Conservation (phyloP, 2,888 invertebrate genomes). For the Drosophila monieri region DNA sequence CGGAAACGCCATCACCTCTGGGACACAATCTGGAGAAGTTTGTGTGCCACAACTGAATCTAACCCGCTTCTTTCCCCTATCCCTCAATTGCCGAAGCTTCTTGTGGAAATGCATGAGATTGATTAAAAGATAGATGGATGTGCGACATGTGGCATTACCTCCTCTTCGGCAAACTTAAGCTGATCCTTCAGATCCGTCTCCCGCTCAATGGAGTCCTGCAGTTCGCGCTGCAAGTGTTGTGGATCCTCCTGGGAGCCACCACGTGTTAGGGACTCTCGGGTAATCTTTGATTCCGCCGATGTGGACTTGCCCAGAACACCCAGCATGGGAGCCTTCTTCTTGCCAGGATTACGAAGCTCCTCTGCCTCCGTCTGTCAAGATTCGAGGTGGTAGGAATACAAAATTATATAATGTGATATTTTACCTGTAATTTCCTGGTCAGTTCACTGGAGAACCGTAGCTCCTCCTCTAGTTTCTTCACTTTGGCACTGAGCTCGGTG, state of each 20-base stretch:
- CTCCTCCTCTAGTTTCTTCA: conserved; percentile 94
- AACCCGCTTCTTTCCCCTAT: conserved; percentile 26
- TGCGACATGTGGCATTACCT: conserved; percentile 85
- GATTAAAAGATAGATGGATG: conserved; percentile 16
- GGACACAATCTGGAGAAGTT: conserved; percentile 66
- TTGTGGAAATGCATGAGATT: conserved; percentile 25
- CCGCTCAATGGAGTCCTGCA: conserved; percentile 95
- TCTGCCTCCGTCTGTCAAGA: conserved; percentile 80
- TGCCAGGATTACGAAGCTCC: conserved; percentile 81
- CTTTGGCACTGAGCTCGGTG: conserved; percentile 87
- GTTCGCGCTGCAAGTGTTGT: conserved; percentile 91
- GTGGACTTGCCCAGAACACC: conserved; percentile 86
- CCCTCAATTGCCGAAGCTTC: conserved; percentile 54
- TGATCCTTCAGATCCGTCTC: conserved; percentile 97
- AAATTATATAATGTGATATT: neutral
- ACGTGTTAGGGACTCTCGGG: conserved; percentile 89
- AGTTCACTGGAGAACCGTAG: conserved; percentile 92
- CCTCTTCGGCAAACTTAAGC: conserved; percentile 95
- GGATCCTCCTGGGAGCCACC: conserved; percentile 93
- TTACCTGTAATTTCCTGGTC: conserved; percentile 87
- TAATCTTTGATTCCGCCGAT: conserved; percentile 89
- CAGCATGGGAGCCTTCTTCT: conserved; percentile 86
- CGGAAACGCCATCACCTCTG: conserved; percentile 71
- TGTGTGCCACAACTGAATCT: conserved; percentile 80
- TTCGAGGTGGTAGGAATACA: no score